Evolutionary conservation across 2,888 invertebrate genomes (phyloP).

Genomic region (Sinhomidia bicolor): DNA sequence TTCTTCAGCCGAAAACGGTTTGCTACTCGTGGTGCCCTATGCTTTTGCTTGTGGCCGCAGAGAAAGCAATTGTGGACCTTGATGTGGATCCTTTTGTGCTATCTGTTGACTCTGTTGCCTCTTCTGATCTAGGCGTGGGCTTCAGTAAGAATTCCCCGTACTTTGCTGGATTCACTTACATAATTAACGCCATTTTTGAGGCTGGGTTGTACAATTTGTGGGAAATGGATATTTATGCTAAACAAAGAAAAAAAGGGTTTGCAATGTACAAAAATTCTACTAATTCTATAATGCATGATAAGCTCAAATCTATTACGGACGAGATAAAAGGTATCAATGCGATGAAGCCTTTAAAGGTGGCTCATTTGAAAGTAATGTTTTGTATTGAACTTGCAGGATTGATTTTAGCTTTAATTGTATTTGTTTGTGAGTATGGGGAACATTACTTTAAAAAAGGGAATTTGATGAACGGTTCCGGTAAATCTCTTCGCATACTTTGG

Average conservation of each 20-base stretch:
- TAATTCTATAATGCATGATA: background rate
- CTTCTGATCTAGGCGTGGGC: background rate
- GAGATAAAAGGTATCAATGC: slow-evolving; percentile 18
- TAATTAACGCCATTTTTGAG: slow-evolving; percentile 28
- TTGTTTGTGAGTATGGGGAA: background rate
- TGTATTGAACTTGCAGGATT: slow-evolving; percentile 31
- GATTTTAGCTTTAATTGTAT: background rate
- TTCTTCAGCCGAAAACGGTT: slow-evolving; percentile 44
- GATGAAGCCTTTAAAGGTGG: slow-evolving; percentile 45
- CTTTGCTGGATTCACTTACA: slow-evolving; percentile 38
- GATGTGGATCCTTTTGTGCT: slow-evolving; percentile 45
- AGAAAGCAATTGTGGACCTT: slow-evolving; percentile 30
- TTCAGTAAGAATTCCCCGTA: slow-evolving; percentile 49
- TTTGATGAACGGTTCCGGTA: background rate
- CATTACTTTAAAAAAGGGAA: background rate
- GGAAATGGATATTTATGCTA: slow-evolving; percentile 30
- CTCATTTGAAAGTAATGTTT: slow-evolving; percentile 63
- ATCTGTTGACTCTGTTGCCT: slow-evolving; percentile 25
- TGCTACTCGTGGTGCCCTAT: slow-evolving; percentile 62
- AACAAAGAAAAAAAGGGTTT: slow-evolving; percentile 39
- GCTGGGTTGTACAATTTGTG: slow-evolving; percentile 58
- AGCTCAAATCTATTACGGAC: slow-evolving; percentile 31
- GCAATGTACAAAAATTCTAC: slow-evolving; percentile 30
- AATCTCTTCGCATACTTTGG: too few species aligned
- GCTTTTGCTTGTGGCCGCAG: slow-evolving; percentile 9